phyloP scores from a whole-genome alignment of 2,797 vertebrate genomes.

The Coccyzus lansbergi region DNA sequence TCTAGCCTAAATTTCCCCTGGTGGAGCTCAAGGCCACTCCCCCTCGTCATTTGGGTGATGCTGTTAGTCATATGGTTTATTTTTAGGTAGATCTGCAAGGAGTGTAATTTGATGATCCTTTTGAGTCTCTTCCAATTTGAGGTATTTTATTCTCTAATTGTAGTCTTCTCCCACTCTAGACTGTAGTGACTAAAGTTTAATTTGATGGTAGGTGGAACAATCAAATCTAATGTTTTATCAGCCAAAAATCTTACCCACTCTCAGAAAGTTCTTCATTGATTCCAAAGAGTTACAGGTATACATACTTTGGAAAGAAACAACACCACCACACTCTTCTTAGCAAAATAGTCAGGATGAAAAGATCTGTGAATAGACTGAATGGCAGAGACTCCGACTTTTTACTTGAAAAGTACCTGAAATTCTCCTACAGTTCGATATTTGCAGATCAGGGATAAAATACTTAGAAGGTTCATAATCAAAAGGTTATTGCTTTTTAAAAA shows the following conservation, averaged over 20 bases:
- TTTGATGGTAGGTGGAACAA: neutral
- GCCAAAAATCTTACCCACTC: neutral
- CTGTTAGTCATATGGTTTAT: neutral
- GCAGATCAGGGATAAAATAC: slow-evolving; percentile 19
- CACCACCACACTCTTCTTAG: neutral
- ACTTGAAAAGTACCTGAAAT: neutral
- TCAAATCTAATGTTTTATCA: neutral
- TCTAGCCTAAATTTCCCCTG: no score
- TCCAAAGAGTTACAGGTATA: neutral
- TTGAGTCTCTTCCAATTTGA: neutral
- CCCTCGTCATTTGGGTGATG: no score
- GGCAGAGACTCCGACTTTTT: neutral
- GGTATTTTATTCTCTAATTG: neutral
- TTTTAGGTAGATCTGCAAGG: neutral
- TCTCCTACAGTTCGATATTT: neutral
- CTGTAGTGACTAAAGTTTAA: neutral
- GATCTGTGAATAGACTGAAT: no score
- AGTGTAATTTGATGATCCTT: neutral
- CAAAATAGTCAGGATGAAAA: neutral
- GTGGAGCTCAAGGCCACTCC: no score
- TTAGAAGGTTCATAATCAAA: slow-evolving; percentile 33
- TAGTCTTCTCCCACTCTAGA: neutral
- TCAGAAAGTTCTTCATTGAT: neutral
- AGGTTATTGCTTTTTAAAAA: slow-evolving; percentile 33
- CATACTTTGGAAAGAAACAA: neutral